Percentiles rank a stretch among this genome's conserved stretches.
These are phyloP conservation scores for Muricea muricata DNA, from an alignment of 92 coral and sea anemone species.

Conservation along the genomic window DNA sequence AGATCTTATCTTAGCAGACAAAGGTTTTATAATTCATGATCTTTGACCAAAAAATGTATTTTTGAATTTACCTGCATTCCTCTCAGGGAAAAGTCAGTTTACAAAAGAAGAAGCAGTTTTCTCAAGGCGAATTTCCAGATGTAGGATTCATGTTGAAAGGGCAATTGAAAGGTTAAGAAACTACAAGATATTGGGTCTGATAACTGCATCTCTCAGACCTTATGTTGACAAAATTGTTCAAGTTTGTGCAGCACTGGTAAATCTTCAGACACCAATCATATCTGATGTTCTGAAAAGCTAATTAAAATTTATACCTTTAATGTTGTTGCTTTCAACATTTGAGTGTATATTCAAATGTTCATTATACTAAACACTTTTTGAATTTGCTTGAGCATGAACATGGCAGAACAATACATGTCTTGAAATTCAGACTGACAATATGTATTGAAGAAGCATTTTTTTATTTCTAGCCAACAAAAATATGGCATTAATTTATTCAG, in stretches of 20 bases:
- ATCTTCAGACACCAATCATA: conserved; percentile 44
- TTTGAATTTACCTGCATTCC: conserved; percentile 71
- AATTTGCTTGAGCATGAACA: no score
- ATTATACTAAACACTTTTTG: no score
- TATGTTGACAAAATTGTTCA: conserved; percentile 57
- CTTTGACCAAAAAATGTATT: conserved; percentile 47
- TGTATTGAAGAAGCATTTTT: conserved; percentile 5
- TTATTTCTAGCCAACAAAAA: conserved; percentile 32
- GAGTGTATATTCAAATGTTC: not conserved
- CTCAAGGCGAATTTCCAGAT: conserved; percentile 59
- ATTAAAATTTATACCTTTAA: no score
- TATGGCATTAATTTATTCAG: conserved; percentile 47
- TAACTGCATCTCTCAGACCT: conserved; percentile 60
- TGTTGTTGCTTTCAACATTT: no score
- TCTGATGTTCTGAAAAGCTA: not conserved
- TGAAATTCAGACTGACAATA: not conserved
- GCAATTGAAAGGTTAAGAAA: conserved; percentile 68
- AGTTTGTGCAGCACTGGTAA: conserved; percentile 71
- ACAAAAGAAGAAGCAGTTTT: conserved; percentile 65
- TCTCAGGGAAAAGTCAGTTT: conserved; percentile 50
- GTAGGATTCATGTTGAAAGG: no score
- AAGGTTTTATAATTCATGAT: conserved; percentile 66
- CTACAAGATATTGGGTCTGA: conserved; percentile 60
- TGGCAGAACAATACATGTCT: no score
- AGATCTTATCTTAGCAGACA: conserved; percentile 64